Percentiles rank a stretch among this genome's conserved stretches.
These are phyloP conservation scores for Arbacia lixula DNA, from an alignment of 53 echinoderm and acorn worm species.

Conservation along the genomic window DNA sequence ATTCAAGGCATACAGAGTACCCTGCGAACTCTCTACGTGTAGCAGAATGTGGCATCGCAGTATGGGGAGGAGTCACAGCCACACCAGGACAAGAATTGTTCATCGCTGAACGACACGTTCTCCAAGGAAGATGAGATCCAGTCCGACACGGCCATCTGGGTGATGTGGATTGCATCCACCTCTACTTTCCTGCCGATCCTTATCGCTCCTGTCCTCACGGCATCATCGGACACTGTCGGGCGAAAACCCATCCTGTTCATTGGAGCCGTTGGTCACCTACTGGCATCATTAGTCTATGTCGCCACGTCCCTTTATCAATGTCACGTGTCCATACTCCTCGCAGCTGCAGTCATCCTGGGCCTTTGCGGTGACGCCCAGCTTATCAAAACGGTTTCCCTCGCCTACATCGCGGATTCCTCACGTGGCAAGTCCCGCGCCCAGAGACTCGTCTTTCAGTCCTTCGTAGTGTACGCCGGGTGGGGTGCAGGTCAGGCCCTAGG, in stretches of 20 bases:
- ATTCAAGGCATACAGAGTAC: slow-evolving; percentile 62
- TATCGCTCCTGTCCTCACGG: slow-evolving; percentile 25
- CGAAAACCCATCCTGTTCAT: slow-evolving; percentile 57
- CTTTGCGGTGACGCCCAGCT: slow-evolving; percentile 49
- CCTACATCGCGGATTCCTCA: slow-evolving; percentile 61
- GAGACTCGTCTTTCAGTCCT: slow-evolving; percentile 44
- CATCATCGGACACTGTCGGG: slow-evolving; percentile 58
- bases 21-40: slow-evolving; percentile 46
- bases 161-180: slow-evolving; percentile 49
- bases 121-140: slow-evolving; percentile 53
- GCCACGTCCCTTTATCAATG: not conserved
- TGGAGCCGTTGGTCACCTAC: slow-evolving; percentile 41
- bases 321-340: slow-evolving; percentile 31
- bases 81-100: slow-evolving; percentile 18
- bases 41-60: slow-evolving; percentile 3
- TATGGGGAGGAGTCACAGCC: slow-evolving; percentile 37
- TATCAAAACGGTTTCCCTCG: slow-evolving; percentile 10
- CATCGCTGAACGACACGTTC: slow-evolving; percentile 11
- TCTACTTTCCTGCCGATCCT: slow-evolving; percentile 52
- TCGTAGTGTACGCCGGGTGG: slow-evolving; percentile 46
- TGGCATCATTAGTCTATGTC: slow-evolving; percentile 44
- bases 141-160: slow-evolving; percentile 47
- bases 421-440: slow-evolving; percentile 25
- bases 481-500: slow-evolving; percentile 41
- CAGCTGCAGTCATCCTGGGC: slow-evolving; percentile 38